phyloP scores from a whole-genome alignment of 1,140 invertebrate species.

The Aphelinus certus region DNA sequence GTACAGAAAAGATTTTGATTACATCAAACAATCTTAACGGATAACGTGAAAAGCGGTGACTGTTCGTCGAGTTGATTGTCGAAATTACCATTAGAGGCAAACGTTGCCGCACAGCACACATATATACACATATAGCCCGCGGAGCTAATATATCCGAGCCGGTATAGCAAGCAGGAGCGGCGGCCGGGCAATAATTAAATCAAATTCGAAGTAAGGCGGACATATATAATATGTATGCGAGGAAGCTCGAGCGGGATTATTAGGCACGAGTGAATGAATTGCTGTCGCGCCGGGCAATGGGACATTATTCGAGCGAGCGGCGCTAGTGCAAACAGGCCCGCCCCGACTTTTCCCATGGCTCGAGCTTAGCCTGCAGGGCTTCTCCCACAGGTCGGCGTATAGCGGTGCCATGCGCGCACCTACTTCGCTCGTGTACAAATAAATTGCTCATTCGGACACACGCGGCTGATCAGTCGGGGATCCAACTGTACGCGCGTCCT shows the following conservation, averaged over 20 bases:
- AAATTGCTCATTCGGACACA: slow-evolving; percentile 31
- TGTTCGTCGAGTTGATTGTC: no score
- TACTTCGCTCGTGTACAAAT: slow-evolving; percentile 42
- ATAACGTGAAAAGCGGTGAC: no score
- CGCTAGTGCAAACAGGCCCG: slow-evolving; percentile 62
- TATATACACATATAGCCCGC: slow-evolving; percentile 1
- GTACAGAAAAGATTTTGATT: no score
- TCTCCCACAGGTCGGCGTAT: slow-evolving; percentile 49
- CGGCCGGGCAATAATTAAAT: slow-evolving; percentile 29
- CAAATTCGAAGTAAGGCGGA: slow-evolving; percentile 39
- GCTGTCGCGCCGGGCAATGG: slow-evolving; percentile 48
- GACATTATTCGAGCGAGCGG: slow-evolving; percentile 62
- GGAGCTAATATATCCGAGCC: slow-evolving; percentile 11
- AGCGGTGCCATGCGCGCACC: slow-evolving; percentile 28
- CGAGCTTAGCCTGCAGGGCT: slow-evolving; percentile 49
- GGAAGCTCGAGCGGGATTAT: slow-evolving; percentile 43
- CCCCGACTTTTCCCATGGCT: slow-evolving; percentile 64
- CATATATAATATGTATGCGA: slow-evolving; percentile 54
- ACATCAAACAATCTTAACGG: no score
- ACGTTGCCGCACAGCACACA: no score
- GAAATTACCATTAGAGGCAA: no score
- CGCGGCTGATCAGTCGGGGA: slow-evolving; percentile 1
- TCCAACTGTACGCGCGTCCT: not conserved
- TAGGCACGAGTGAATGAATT: slow-evolving; percentile 61
- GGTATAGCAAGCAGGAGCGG: not conserved